Base-by-base conservation (phyloP, 2,797 vertebrate species). In the Gastrophryne carolinensis region DNA sequence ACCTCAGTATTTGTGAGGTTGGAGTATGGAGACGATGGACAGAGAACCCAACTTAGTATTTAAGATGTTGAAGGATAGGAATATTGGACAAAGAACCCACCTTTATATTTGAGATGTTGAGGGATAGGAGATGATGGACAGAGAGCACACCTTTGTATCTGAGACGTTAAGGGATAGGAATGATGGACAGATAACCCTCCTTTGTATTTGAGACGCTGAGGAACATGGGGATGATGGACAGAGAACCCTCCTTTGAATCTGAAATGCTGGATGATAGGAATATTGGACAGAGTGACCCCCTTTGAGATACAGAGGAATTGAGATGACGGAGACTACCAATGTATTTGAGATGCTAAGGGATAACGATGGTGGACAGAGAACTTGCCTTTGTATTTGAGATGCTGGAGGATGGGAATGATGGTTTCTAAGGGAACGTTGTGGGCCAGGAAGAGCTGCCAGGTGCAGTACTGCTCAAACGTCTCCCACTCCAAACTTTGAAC, bases 1-100 rank as follows among this genome's bases (percentile, higher is more conserved):
- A 97, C 97, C 96, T 87, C 97, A 98, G 73, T 97, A 97, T n/a
- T 98, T 98, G 79, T 98, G 94, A 83, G 98, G 96, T 78, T 98
- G 96, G 44, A 98, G 89, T 81, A 98, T 98, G n/a, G 95, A 94
- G 76, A 96, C 97, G 77, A 98, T 95, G 80, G 93, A 95, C 80
- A n/a, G n/a, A n/a, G n/a, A n/a, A n/a, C n/a, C n/a, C n/a, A n/a
- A n/a, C n/a, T n/a, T n/a, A n/a, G n/a, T n/a, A n/a, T n/a, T n/a
- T n/a, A n/a, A n/a, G n/a, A n/a, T n/a, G n/a, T n/a, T n/a, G n/a
- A n/a, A n/a, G n/a, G n/a, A n/a, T n/a, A n/a, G n/a, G n/a, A n/a
- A n/a, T n/a, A n/a, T n/a, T n/a, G n/a, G n/a, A n/a, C n/a, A n/a
- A n/a, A n/a, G n/a, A n/a, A n/a, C n/a, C n/a, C n/a, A n/a, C n/a